These are phyloP conservation scores for Diploscapter pachys DNA, from an alignment of 1,140 invertebrate species.

Conservation along the genomic window DNA sequence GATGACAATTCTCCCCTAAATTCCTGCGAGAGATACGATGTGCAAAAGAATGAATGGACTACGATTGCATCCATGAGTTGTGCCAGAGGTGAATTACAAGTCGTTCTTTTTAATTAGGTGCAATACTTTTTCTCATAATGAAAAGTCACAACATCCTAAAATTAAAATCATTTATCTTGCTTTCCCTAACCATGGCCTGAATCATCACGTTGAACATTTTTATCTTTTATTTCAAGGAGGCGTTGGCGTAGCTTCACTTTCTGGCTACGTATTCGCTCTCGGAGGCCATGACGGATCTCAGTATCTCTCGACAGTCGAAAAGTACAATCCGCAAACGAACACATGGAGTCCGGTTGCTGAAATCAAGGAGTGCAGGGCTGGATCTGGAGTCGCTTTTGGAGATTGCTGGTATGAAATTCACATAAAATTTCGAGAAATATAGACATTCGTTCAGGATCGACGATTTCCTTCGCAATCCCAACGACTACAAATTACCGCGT, in stretches of 20 bases:
- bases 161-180: no score
- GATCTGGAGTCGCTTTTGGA: constrained; percentile 60
- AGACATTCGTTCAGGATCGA: no score
- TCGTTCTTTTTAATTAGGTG: background rate
- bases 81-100: constrained; percentile 60
- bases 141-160: no score
- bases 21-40: constrained; percentile 76
- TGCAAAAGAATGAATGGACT: constrained; percentile 79
- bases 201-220: no score
- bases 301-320: constrained; percentile 62
- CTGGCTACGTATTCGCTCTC: constrained; percentile 60
- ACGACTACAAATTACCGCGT: no score
- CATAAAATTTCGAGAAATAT: no score
- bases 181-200: no score
- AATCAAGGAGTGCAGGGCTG: constrained; percentile 56
- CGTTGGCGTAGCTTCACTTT: constrained; percentile 47
- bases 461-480: no score
- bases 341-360: constrained; percentile 58
- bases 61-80: constrained; percentile 76
- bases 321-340: constrained; percentile 59
- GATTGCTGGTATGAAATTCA: constrained; percentile 63
- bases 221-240: constrained; percentile 31
- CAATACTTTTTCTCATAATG: background rate
- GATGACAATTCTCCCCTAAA: constrained; percentile 84
- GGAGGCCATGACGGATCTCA: constrained; percentile 61